Base-by-base conservation (phyloP, 2,888 invertebrate genomes). In the Chironomus tentans region DNA sequence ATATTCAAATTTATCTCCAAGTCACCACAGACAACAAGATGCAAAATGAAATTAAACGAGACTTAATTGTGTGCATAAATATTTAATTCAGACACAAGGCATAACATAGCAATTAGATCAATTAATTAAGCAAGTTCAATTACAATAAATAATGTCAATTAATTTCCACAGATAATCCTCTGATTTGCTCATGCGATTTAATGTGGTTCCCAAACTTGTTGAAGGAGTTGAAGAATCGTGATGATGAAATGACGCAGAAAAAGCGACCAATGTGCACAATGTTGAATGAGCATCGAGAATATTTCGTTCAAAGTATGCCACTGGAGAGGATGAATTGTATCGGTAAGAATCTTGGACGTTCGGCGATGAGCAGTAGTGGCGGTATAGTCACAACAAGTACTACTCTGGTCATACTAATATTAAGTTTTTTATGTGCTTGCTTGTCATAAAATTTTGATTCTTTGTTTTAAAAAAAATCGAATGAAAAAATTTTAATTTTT, bases 231-330 rank as follows among this genome's bases (percentile, higher is more conserved):
- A 88, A 91, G 74, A 92, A 92, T 82, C 90, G 92, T 78, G 93
- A 94, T 81, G 94, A 93, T 83, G 93, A 94, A 82, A 90, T 92
- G 90, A 92, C 93, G 88, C 92, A 92, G 81, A 93, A 93, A 86
- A 94, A 93, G 82, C 88, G 92, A 76, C 92, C 93, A 3, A 87
- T 93, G 69, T 94, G 94, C 84, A 91, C 90, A 78, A 93, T 94
- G 92, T 85, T 86, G 65, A 86, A 87, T 79, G 93, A 94, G 81
- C 92, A 93, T 82, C 88, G 93, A 46, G 94, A 94, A 82, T 94
- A 93, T 84, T 90, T 88, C 81, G 89, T 94, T 77, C 92, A 92
- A 81, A 90, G 89, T 82, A 89, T 94, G 87, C 94, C 94, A 0
- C 85, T 92, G 77, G 92, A 92, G 79, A 89, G 90, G 82, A 93